phyloP scores from a whole-genome alignment of 2,113 vertebrate species.

The Labeo rohita region DNA sequence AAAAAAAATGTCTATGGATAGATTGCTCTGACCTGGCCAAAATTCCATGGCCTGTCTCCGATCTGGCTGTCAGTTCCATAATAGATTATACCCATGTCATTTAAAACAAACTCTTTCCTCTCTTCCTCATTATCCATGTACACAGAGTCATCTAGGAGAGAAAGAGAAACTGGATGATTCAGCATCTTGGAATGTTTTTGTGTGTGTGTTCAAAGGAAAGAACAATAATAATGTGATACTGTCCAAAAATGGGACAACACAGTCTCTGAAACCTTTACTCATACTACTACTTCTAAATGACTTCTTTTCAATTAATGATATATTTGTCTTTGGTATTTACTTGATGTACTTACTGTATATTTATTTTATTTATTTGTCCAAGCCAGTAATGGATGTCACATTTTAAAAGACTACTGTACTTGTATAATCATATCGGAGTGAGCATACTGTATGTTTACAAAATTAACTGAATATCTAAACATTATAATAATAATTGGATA shows the following conservation, averaged over 20 bases:
- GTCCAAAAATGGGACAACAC: neutral
- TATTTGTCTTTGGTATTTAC: neutral
- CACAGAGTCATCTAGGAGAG: conserved; percentile 75
- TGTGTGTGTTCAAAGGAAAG: neutral
- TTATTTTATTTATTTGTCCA: neutral
- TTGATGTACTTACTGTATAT: neutral
- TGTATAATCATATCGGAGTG: neutral
- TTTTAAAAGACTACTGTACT: neutral
- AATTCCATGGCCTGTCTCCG: conserved; percentile 88
- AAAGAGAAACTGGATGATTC: neutral
- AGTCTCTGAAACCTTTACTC: neutral
- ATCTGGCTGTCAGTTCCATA: conserved; percentile 92
- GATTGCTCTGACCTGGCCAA: conserved; percentile 81
- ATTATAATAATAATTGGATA: neutral
- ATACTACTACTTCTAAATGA: neutral
- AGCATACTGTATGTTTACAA: too few species aligned
- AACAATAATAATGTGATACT: neutral
- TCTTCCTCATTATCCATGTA: conserved; percentile 82
- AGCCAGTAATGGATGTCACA: neutral
- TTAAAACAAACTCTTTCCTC: conserved; percentile 87
- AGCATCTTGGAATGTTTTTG: neutral
- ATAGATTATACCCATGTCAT: conserved; percentile 86
- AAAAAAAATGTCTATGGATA: neutral
- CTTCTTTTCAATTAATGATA: neutral
- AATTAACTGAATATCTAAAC: neutral